These are phyloP conservation scores for Drusus annulatus DNA, from an alignment of 1,140 invertebrate genomes.

Conservation along the genomic window DNA sequence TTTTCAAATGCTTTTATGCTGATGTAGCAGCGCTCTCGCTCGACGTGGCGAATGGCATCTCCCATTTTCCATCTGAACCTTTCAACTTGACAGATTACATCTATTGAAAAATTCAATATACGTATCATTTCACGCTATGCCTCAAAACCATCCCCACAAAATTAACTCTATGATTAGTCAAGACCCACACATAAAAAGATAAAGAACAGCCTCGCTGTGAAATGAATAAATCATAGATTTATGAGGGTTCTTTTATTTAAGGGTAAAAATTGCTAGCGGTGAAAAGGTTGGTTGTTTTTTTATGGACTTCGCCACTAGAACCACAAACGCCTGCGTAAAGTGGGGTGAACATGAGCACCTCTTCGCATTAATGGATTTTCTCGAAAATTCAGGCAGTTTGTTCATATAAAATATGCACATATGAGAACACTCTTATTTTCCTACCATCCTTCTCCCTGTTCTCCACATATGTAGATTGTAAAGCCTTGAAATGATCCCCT, in stretches of 20 bases:
- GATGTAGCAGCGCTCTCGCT: too few relatives aligned
- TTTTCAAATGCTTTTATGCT: too few relatives aligned
- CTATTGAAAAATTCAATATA: slow-evolving; percentile 7
- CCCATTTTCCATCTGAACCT: neutral
- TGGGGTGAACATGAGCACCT: slow-evolving; percentile 5
- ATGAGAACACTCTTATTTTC: slow-evolving; percentile 6
- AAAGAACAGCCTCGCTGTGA: too few relatives aligned
- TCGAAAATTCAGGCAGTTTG: slow-evolving; percentile 19
- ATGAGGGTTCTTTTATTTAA: neutral
- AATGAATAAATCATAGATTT: neutral
- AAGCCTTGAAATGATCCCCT: neutral
- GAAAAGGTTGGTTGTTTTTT: neutral
- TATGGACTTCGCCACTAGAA: neutral
- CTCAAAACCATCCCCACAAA: neutral
- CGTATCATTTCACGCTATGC: slow-evolving; percentile 1
- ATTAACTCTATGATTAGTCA: too few relatives aligned
- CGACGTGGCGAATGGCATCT: too few relatives aligned
- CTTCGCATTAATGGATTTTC: slow-evolving; percentile 20
- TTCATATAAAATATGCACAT: slow-evolving; percentile 18
- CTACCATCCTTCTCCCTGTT: neutral
- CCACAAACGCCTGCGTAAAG: neutral
- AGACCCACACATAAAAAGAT: too few relatives aligned
- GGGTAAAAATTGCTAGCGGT: too few relatives aligned
- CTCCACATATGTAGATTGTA: neutral
- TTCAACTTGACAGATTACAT: slow-evolving; percentile 6